Evolutionary conservation across 2,113 vertebrate genomes (phyloP).

Genomic region (Ailurus styani): DNA sequence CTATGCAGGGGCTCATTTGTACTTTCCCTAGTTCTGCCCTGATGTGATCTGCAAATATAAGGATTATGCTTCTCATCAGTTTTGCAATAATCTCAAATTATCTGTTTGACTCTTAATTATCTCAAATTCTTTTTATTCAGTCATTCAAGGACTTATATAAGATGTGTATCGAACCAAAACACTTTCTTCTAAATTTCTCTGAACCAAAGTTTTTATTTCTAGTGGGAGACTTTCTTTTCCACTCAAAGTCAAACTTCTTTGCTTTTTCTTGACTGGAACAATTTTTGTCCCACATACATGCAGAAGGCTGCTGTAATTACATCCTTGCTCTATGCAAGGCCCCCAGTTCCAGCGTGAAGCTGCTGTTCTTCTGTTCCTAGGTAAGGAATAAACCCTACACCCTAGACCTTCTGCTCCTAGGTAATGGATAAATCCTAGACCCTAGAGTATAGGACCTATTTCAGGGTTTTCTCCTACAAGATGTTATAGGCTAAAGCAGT

Average conservation of each 20-base stretch:
- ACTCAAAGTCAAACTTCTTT: not conserved
- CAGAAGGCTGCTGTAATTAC: not conserved
- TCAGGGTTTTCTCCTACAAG: not conserved
- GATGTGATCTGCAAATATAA: not conserved
- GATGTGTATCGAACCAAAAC: not conserved
- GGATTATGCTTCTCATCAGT: not conserved
- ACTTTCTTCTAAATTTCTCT: not conserved
- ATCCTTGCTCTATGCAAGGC: not conserved
- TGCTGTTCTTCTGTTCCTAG: not conserved
- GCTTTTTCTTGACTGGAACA: not conserved
- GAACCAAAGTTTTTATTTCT: not conserved
- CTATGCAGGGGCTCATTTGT: not conserved
- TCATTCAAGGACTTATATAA: not conserved
- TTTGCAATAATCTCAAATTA: not conserved
- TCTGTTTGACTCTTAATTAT: not conserved
- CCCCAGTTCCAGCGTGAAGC: not conserved
- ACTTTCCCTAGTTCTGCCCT: not conserved
- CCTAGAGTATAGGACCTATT: not conserved
- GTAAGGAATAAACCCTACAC: not conserved
- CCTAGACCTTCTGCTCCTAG: not conserved
- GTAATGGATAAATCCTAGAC: not conserved
- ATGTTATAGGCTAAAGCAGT: not conserved
- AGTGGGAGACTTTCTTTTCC: not conserved
- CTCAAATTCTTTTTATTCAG: not conserved
- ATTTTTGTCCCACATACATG: not conserved